phyloP scores from a whole-genome alignment of 2,113 vertebrate genomes.

The Proteles cristata region DNA sequence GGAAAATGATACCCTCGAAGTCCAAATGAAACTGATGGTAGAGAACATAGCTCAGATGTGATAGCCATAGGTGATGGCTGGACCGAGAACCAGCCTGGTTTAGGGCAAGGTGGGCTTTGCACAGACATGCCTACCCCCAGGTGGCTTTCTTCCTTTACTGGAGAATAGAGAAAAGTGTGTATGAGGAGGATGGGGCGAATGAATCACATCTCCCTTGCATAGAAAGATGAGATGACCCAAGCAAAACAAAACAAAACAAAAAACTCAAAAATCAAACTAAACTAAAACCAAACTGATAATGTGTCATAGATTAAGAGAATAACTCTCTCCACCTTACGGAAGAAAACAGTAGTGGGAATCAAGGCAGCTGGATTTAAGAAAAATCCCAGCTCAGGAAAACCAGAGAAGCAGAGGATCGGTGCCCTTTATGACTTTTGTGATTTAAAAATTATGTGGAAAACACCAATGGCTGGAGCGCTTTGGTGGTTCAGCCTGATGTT shows the following conservation, averaged over 20 bases:
- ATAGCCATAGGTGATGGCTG: not conserved
- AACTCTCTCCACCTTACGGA: not conserved
- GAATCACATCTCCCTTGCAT: not conserved
- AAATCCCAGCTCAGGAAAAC: not conserved
- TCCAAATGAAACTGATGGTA: not conserved
- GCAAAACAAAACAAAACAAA: not conserved
- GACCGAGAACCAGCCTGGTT: fast-evolving
- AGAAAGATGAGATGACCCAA: not conserved
- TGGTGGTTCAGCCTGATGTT: not conserved
- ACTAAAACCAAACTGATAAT: not conserved
- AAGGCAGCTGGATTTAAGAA: not conserved
- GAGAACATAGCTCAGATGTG: not conserved
- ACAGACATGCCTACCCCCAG: too few relatives aligned
- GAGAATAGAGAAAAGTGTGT: not conserved
- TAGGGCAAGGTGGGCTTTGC: too few relatives aligned
- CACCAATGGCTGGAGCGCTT: too few relatives aligned
- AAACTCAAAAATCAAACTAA: not conserved
- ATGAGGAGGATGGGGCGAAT: not conserved
- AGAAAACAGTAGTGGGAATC: not conserved
- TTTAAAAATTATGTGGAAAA: not conserved
- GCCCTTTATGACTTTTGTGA: not conserved
- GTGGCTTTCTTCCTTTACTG: too few relatives aligned
- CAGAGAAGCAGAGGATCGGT: not conserved
- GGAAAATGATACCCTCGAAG: not conserved
- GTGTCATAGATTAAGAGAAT: not conserved